A percentile compares a stretch with the other conserved stretches of the same genome.
phyloP scores from a whole-genome alignment of 1,140 invertebrate genomes.

The Drosophila arawakana region DNA sequence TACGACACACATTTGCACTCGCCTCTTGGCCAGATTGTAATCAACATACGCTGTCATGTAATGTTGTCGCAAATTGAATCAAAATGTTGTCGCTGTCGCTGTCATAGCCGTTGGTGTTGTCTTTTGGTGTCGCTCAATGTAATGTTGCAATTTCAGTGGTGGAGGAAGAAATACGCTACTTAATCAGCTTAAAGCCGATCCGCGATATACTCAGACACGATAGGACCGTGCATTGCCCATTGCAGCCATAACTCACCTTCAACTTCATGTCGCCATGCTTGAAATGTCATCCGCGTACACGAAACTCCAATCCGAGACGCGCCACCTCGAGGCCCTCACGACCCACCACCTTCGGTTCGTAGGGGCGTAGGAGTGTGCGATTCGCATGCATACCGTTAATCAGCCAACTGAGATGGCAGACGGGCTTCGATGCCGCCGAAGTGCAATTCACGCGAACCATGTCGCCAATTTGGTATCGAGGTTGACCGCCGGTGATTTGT shows the following conservation, averaged over 20 bases:
- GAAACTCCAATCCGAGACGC: constrained; percentile 90
- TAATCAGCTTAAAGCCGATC: constrained; percentile 66
- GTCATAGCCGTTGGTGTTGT: constrained; percentile 11
- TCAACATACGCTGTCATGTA: constrained; percentile 78
- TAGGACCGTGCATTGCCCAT: not conserved
- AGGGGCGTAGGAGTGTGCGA: constrained; percentile 76
- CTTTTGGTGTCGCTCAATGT: constrained; percentile 23
- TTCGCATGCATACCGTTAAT: constrained; percentile 93
- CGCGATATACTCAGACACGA: not conserved
- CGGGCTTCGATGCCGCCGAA: constrained; percentile 92
- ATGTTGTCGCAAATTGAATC: constrained; percentile 80
- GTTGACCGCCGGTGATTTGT: constrained; percentile 91
- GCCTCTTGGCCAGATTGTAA: constrained; percentile 61
- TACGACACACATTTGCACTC: constrained; percentile 75
- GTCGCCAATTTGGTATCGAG: constrained; percentile 93
- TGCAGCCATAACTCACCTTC: constrained; percentile 86
- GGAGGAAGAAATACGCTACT: not conserved
- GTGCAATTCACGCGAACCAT: constrained; percentile 93
- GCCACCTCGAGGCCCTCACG: constrained; percentile 88
- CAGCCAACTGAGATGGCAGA: constrained; percentile 93
- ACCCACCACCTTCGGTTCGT: constrained; percentile 77
- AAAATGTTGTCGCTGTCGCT: constrained; percentile 47
- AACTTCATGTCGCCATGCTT: constrained; percentile 93
- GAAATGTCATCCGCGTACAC: constrained; percentile 91
- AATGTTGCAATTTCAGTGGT: constrained; percentile 71